phyloP scores from a whole-genome alignment of 2,888 invertebrate genomes.

The Synergus gifuensis region DNA sequence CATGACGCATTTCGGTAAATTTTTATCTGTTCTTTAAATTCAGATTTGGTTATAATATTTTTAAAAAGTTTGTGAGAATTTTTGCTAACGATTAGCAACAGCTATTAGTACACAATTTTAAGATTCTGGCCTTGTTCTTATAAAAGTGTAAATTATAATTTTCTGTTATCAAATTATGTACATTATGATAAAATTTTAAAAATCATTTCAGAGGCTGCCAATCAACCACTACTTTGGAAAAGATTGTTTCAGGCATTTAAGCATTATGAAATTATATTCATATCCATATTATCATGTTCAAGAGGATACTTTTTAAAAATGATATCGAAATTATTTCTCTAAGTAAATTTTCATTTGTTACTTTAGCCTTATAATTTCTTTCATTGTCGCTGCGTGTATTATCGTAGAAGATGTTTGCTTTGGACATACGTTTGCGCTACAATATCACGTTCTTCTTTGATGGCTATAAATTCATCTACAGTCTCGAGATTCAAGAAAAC shows the following conservation, averaged over 20 bases:
- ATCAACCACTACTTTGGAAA: neutral
- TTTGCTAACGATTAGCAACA: no score
- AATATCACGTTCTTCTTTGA: constrained; percentile 57
- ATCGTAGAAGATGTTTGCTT: constrained; percentile 57
- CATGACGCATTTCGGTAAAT: constrained; percentile 78
- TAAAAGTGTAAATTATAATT: neutral
- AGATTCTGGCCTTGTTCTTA: neutral
- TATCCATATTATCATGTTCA: no score
- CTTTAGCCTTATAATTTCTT: constrained; percentile 1
- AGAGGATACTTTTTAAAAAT: no score
- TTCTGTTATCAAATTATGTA: neutral
- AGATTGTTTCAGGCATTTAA: neutral
- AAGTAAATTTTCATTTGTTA: neutral
- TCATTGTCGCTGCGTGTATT: constrained; percentile 5
- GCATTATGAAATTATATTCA: no score
- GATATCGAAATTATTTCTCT: neutral
- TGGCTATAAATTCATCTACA: constrained; percentile 63
- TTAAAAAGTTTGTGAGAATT: no score
- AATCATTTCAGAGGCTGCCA: constrained; percentile 42
- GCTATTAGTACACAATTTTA: no score
- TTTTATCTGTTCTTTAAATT: neutral
- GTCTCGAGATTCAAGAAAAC: constrained; percentile 55
- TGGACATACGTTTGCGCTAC: constrained; percentile 55
- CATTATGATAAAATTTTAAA: neutral
- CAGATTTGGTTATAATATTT: neutral